Evolutionary conservation across 2,797 vertebrate genomes (phyloP).

Genomic region (Xenentodon cancila): DNA sequence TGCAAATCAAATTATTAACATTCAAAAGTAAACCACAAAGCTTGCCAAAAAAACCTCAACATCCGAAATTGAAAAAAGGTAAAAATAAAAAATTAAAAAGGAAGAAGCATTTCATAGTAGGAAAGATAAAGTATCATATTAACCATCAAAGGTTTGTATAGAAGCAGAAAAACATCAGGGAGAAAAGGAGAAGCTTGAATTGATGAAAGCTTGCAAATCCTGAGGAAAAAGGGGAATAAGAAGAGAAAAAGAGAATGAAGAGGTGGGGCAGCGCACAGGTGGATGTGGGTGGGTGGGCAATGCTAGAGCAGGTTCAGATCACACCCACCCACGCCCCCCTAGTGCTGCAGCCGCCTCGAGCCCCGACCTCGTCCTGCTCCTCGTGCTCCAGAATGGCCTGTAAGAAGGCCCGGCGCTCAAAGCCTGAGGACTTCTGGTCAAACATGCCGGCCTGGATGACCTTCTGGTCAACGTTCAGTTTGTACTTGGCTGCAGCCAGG

Average conservation of each 20-base stretch:
- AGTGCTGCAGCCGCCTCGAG: no score
- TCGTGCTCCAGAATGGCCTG: constrained; percentile 98
- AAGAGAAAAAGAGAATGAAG: constrained; percentile 28
- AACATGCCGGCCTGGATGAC: constrained; percentile 99
- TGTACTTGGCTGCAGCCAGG: constrained; percentile 96
- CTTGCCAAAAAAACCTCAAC: no score
- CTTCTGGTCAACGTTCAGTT: constrained; percentile 97
- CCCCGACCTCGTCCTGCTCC: constrained; percentile 95
- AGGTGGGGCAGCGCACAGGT: no score
- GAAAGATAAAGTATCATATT: constrained; percentile 43
- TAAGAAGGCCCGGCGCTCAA: constrained; percentile 92
- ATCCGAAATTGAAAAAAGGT: no score
- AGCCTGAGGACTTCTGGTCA: constrained; percentile 97
- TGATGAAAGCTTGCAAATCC: constrained; percentile 53
- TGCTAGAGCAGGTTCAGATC: no score
- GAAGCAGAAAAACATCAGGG: constrained; percentile 42
- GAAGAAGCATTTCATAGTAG: background rate
- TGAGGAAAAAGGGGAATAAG: constrained; percentile 40
- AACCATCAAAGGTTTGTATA: constrained; percentile 40
- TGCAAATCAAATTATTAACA: no score
- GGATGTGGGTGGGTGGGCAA: no score
- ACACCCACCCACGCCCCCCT: no score
- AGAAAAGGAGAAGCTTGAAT: constrained; percentile 37
- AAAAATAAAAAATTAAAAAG: no score
- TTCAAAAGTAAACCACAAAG: no score